Evolutionary conservation across 2,113 vertebrate genomes (phyloP).

Genomic region (Tiliqua scincoides): DNA sequence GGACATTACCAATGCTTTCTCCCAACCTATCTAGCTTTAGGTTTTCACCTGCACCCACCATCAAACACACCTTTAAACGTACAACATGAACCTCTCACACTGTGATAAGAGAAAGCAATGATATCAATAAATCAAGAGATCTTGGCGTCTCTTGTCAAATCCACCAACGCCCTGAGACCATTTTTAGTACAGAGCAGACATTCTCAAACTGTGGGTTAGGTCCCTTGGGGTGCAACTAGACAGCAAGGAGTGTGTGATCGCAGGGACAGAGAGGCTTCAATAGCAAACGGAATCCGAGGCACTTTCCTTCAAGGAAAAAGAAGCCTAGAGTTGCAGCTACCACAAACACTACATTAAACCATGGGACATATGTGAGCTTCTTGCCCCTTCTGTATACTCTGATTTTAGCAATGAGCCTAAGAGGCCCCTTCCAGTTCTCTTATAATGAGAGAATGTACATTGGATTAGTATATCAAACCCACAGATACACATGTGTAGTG

Average conservation of each 20-base stretch:
- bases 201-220: no score
- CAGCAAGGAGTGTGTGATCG: background rate
- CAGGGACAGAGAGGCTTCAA: background rate
- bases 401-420: no score
- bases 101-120: no score
- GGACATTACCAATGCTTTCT: no score
- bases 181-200: no score
- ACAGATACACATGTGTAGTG: background rate
- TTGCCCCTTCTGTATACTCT: no score
- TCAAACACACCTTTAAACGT: constrained; percentile 4
- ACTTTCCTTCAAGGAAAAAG: background rate
- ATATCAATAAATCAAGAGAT: background rate
- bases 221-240: background rate
- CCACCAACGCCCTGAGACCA: no score
- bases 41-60: background rate
- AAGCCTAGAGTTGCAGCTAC: no score
- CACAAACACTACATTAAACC: no score
- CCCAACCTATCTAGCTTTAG: background rate
- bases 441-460: no score
- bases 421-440: background rate
- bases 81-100: background rate
- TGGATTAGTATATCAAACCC: background rate
- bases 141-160: background rate
- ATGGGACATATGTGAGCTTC: no score
- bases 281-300: background rate